Conservation (phyloP, 2,888 invertebrate species). For the Drosophila neutralis region DNA sequence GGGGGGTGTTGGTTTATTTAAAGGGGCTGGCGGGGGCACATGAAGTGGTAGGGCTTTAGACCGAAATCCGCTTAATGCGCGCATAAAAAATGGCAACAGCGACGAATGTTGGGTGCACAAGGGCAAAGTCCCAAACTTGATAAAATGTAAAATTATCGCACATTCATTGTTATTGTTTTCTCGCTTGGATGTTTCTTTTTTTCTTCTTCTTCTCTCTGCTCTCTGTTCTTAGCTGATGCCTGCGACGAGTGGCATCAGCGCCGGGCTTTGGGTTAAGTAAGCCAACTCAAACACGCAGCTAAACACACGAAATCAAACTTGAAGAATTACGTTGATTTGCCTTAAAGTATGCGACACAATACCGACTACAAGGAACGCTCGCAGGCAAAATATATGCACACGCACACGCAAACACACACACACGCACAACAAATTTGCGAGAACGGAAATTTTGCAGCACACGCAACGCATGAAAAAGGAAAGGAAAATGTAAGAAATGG, state of each 20-base stretch:
- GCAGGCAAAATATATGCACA: constrained; percentile 2
- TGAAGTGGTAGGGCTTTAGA: constrained; percentile 77
- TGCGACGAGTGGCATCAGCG: constrained; percentile 44
- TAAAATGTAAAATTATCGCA: constrained; percentile 80
- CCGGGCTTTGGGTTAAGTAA: constrained; percentile 64
- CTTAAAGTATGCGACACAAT: constrained; percentile 47
- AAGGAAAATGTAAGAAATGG: constrained; percentile 12
- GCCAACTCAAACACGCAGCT: constrained; percentile 74
- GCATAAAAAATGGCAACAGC: constrained; percentile 77
- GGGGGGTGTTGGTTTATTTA: constrained; percentile 8
- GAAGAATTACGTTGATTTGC: constrained; percentile 75
- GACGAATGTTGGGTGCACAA: constrained; percentile 49
- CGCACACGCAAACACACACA: background rate
- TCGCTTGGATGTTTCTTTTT: constrained; percentile 23
- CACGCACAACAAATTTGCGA: constrained; percentile 46
- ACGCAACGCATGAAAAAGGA: constrained; percentile 57
- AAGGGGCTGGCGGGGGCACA: constrained; percentile 27
- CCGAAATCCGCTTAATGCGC: constrained; percentile 77
- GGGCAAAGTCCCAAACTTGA: constrained; percentile 67
- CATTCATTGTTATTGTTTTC: constrained; percentile 79
- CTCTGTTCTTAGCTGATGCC: constrained; percentile 13
- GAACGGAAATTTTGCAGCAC: constrained; percentile 66
- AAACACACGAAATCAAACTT: constrained; percentile 75
- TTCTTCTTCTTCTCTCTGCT: constrained; percentile 6
- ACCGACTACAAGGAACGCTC: constrained; percentile 8